Base-by-base conservation (phyloP, 2,888 invertebrate genomes). In the Campoplex capitator region DNA sequence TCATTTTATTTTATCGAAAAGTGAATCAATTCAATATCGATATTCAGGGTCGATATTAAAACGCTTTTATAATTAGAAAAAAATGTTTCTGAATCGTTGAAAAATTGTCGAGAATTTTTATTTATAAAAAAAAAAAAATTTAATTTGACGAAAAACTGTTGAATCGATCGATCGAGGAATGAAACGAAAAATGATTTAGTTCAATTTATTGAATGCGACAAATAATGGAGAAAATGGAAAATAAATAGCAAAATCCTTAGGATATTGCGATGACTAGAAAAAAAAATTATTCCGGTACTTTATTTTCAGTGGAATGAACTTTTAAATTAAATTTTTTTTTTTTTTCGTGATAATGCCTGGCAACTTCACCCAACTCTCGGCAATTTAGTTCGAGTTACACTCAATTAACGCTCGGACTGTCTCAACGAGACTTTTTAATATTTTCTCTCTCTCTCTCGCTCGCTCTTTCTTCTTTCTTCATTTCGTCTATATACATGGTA, bases 291-390 rank as follows among this genome's bases (percentile, higher is more conserved):
- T 42, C 56, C 3, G 38, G 56, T 28, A 16, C 18, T 62, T 75
- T 75, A 32, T 75, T 75, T 62, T 62, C 11, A 56, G 74, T 35
- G 38, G 74, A 48, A 48, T 32, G 75, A 45, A 62, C 45, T 51
- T 67, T 13, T 3, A 7, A 28, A 67, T n/a, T n/a, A n/a, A n/a
- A n/a, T n/a, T n/a, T n/a, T n/a, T n/a, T 65, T 48, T 67, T 77
- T 77, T 67, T 77, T 77, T 67, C 51, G 62, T 42, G 62, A 87
- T 87, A 85, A 87, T 86, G 80, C 51, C 38, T 54, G 54, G 56
- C 18, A 58, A 42, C 48, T 71, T 90, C 89, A 88, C 88, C 89
- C 89, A 92, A 92, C 90, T 91, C 91, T 92, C 91, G 90, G 90
- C 90, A 90, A 89, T 91, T 91, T 90, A 90, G 87, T 89, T 82